A percentile compares a stretch with the other conserved stretches of the same genome.
These are phyloP conservation scores for Patiria miniata DNA, from an alignment of 35 echinoderm and acorn worm species.

Conservation along the genomic window DNA sequence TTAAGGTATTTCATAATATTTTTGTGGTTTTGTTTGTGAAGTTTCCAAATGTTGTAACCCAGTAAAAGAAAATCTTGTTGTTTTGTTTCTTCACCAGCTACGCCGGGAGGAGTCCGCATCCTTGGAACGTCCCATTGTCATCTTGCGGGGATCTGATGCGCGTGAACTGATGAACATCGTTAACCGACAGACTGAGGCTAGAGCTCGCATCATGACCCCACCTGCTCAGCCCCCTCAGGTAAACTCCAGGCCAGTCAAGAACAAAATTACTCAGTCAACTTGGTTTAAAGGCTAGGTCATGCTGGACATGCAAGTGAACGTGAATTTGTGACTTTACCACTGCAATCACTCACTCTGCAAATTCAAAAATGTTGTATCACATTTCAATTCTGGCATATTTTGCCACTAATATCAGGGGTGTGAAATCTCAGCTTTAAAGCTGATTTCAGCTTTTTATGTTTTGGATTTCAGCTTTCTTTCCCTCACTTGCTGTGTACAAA, in stretches of 20 bases:
- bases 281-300: background rate
- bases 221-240: constrained; percentile 34
- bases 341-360: too few relatives aligned
- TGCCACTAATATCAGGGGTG: too few relatives aligned
- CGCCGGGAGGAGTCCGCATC: constrained; percentile 28
- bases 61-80: background rate
- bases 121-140: constrained; percentile 50
- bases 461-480: too few relatives aligned
- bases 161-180: constrained; percentile 66
- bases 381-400: too few relatives aligned
- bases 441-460: too few relatives aligned
- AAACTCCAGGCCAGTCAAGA: background rate
- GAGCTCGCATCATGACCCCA: constrained; percentile 53
- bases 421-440: too few relatives aligned
- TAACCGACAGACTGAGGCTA: constrained; percentile 41
- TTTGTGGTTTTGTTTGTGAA: too few relatives aligned
- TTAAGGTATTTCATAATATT: too few relatives aligned
- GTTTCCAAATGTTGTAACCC: too few relatives aligned
- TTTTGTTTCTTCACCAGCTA: constrained; percentile 29
- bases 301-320: too few relatives aligned
- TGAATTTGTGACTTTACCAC: background rate
- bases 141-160: constrained; percentile 42
- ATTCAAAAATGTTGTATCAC: too few relatives aligned
- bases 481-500: too few relatives aligned
- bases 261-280: background rate